Conservation (phyloP, 2,888 invertebrate genomes). For the Lissonota sp. region DNA sequence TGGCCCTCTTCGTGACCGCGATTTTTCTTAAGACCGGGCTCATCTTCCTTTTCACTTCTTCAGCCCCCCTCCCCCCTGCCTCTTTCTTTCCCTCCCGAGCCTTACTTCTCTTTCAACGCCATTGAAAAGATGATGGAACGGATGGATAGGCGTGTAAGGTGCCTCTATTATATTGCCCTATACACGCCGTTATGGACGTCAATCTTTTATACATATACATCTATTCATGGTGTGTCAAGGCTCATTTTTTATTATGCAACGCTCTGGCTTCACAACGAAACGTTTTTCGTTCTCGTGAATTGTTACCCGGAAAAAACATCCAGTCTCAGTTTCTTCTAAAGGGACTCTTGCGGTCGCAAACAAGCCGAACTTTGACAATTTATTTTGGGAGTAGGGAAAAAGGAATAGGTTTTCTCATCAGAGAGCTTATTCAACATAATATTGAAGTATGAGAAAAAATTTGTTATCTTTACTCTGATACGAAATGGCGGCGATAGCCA, state of each 20-base stretch:
- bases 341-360: too few relatives aligned
- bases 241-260: conserved; percentile 47
- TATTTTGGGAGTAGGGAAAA: too few relatives aligned
- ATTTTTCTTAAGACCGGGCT: conserved; percentile 49
- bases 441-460: too few relatives aligned
- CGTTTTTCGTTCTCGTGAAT: not conserved
- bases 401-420: too few relatives aligned
- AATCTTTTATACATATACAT: conserved; percentile 1
- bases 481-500: too few relatives aligned
- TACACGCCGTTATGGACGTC: conserved; percentile 16
- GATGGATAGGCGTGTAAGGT: conserved; percentile 63
- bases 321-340: too few relatives aligned
- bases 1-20: conserved; percentile 6
- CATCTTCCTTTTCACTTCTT: conserved; percentile 52
- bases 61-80: too few relatives aligned
- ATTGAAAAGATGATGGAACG: conserved; percentile 63
- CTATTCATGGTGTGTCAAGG: conserved; percentile 43
- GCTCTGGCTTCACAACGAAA: not conserved
- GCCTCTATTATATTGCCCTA: conserved; percentile 58
- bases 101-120: conserved; percentile 37
- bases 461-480: too few relatives aligned
- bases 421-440: too few relatives aligned
- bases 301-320: too few relatives aligned
- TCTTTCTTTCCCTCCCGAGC: not conserved
- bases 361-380: too few relatives aligned